phyloP scores from a whole-genome alignment of 2,888 invertebrate genomes.

The Scrobipalpa atriplicella region DNA sequence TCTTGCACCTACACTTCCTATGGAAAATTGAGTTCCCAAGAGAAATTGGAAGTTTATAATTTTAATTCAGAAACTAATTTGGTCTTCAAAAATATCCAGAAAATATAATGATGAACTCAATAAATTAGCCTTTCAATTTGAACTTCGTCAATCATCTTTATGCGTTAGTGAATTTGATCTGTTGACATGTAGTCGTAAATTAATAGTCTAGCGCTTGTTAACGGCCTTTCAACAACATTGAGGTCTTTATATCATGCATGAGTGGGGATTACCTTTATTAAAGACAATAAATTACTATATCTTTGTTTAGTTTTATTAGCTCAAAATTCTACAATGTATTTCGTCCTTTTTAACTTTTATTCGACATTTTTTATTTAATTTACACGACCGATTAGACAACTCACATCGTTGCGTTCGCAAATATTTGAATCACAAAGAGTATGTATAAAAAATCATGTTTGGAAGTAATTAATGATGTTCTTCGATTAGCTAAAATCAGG shows the following conservation, averaged over 20 bases:
- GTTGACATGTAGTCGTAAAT: conserved; percentile 26
- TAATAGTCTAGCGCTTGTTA: conserved; percentile 10
- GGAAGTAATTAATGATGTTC: background rate
- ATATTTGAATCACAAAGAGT: conserved; percentile 12
- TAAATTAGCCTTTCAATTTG: conserved; percentile 26
- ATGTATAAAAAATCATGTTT: conserved; percentile 1
- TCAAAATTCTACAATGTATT: background rate
- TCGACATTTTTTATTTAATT: conserved; percentile 13
- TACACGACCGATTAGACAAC: conserved; percentile 19
- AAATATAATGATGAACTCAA: no score
- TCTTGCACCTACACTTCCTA: no score
- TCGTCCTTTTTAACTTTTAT: conserved; percentile 11
- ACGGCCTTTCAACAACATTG: background rate
- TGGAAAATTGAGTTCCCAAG: no score
- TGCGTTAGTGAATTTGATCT: conserved; percentile 28
- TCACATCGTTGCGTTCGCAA: background rate
- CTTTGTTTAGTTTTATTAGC: background rate
- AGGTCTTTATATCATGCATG: background rate
- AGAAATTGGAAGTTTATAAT: no score
- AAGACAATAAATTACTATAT: background rate
- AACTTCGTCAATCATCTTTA: conserved; percentile 25
- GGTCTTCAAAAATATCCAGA: background rate
- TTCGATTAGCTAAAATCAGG: background rate
- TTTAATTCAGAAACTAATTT: no score
- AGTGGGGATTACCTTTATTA: background rate